Evolutionary conservation across 2,888 invertebrate species (phyloP).

Genomic region (Acanthosepion lycidas): DNA sequence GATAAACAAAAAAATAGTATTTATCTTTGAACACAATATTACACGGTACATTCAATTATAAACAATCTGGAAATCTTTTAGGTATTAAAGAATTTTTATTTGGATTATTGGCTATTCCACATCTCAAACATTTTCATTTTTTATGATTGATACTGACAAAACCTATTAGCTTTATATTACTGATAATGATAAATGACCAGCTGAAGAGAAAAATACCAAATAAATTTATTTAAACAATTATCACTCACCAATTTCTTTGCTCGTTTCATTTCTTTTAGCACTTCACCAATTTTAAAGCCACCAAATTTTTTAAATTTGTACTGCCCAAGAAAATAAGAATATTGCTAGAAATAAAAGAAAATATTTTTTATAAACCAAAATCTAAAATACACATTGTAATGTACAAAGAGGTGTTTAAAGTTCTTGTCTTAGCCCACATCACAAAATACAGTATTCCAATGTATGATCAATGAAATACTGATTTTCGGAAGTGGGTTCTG

Average conservation of each 20-base stretch:
- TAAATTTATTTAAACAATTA: neutral
- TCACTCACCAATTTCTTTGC: slow-evolving; percentile 78
- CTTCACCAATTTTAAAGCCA: slow-evolving; percentile 54
- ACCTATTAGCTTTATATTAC: neutral
- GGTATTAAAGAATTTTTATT: too few species aligned
- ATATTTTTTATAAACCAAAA: neutral
- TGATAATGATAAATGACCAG: neutral
- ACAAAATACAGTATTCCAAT: too few species aligned
- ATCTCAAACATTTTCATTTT: too few species aligned
- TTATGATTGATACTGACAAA: neutral
- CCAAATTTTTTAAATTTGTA: slow-evolving; percentile 55
- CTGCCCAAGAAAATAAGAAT: slow-evolving; percentile 54
- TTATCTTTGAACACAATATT: neutral
- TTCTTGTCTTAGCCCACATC: too few species aligned
- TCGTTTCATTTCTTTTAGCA: slow-evolving; percentile 78
- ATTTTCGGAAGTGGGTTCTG: too few species aligned
- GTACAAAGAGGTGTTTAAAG: too few species aligned
- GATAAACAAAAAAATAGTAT: neutral
- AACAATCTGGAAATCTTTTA: too few species aligned
- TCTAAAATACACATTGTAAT: neutral
- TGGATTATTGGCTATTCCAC: too few species aligned
- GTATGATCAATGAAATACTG: too few species aligned
- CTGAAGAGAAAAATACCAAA: slow-evolving; percentile 12
- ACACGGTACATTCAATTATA: too few species aligned
- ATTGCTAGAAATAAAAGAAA: slow-evolving; percentile 53